phyloP scores from a whole-genome alignment of 1,140 invertebrate species.

The Xylocopa sonorina region DNA sequence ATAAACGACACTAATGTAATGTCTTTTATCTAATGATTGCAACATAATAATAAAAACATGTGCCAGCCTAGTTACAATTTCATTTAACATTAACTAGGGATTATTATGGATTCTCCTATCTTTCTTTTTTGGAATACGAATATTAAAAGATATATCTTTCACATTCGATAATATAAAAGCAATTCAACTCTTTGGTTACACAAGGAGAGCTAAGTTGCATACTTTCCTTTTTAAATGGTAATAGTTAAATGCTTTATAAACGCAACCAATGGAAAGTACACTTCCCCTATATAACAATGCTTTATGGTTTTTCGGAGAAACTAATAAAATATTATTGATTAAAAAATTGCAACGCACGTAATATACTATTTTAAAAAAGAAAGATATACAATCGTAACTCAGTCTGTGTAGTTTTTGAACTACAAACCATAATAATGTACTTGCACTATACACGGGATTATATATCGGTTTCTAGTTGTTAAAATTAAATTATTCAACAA shows the following conservation, averaged over 20 bases:
- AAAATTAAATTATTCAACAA: constrained; percentile 46
- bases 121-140: constrained; percentile 24
- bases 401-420: constrained; percentile 49
- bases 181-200: constrained; percentile 58
- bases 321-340: neutral
- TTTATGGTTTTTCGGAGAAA: neutral
- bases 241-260: constrained; percentile 24
- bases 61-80: constrained; percentile 37
- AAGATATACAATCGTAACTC: constrained; percentile 54
- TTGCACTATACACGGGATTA: constrained; percentile 40
- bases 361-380: constrained; percentile 28
- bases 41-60: constrained; percentile 36
- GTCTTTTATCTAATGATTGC: constrained; percentile 45
- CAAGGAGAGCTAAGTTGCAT: constrained; percentile 50
- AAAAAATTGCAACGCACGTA: neutral
- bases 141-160: constrained; percentile 13
- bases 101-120: constrained; percentile 27
- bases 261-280: constrained; percentile 15
- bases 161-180: constrained; percentile 39
- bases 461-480: constrained; percentile 32
- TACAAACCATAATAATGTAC: constrained; percentile 44
- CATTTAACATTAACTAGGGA: constrained; percentile 30
- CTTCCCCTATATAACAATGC: neutral
- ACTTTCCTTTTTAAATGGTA: constrained; percentile 46
- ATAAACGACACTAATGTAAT: constrained; percentile 47